A percentile compares a stretch with the other conserved stretches of the same genome.
Conservation (phyloP, 2,113 vertebrate species). For the Dipodomys stephensi region DNA sequence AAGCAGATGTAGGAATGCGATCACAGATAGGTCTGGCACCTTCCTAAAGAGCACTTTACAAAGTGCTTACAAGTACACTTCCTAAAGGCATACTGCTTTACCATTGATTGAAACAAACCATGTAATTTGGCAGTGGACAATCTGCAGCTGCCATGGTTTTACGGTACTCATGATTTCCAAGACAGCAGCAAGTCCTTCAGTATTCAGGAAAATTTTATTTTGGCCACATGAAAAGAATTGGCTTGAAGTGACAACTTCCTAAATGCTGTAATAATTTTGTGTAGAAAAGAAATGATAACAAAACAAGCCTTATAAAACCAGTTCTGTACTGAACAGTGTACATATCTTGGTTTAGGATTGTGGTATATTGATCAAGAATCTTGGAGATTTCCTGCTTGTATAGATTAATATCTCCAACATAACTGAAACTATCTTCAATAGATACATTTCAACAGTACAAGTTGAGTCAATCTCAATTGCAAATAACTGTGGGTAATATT, state of each 20-base stretch:
- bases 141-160: neutral
- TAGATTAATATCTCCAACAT: neutral
- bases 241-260: neutral
- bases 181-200: neutral
- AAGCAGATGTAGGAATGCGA: conserved; percentile 11
- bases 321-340: neutral
- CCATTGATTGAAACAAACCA: neutral
- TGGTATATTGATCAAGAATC: neutral
- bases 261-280: neutral
- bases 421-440: neutral
- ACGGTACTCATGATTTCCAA: neutral
- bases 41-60: neutral
- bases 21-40: neutral
- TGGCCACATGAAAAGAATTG: neutral
- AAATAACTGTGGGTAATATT: neutral
- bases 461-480: neutral
- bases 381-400: neutral
- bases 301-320: neutral
- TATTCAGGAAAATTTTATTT: conserved; percentile 43
- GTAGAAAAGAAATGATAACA: neutral
- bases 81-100: neutral
- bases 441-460: neutral
- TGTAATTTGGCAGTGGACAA: neutral
- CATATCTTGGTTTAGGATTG: neutral
- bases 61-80: neutral